Conservation (phyloP, 2,888 invertebrate species). For the Sarcophaga rosellei region DNA sequence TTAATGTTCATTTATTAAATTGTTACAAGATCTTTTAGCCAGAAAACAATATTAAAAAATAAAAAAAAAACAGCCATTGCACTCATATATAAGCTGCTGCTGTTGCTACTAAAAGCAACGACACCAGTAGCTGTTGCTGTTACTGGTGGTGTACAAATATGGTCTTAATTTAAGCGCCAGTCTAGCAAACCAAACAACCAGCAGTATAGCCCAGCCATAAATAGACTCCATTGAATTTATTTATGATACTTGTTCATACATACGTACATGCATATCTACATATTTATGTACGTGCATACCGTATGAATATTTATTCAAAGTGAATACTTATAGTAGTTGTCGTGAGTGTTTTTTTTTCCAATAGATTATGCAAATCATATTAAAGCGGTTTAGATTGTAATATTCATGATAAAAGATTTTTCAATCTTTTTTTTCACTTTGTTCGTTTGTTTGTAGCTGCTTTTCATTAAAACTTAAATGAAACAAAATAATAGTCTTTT, state of each 20-base stretch:
- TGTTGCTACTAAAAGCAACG: slow-evolving; percentile 9
- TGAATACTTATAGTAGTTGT: slow-evolving; percentile 38
- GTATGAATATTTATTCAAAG: slow-evolving; percentile 51
- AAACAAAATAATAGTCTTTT: slow-evolving; percentile 15
- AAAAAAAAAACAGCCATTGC: not conserved
- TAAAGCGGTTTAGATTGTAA: slow-evolving; percentile 55
- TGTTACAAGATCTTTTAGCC: slow-evolving; percentile 32
- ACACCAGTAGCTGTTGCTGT: slow-evolving; percentile 14
- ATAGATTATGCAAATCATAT: slow-evolving; percentile 61
- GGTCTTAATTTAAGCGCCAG: slow-evolving; percentile 61
- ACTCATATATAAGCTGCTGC: not conserved
- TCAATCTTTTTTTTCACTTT: not conserved
- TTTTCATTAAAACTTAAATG: slow-evolving; percentile 2
- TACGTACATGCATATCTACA: not conserved
- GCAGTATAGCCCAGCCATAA: not conserved
- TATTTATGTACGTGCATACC: no score
- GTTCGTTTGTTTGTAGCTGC: not conserved
- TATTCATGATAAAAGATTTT: slow-evolving; percentile 39
- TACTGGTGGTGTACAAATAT: slow-evolving; percentile 36
- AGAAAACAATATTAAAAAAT: no score
- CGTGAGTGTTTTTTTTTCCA: slow-evolving; percentile 38
- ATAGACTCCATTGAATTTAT: not conserved
- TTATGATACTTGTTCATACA: slow-evolving; percentile 29
- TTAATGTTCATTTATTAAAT: slow-evolving; percentile 54
- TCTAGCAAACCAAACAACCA: slow-evolving; percentile 1